A percentile compares a stretch with the other conserved stretches of the same genome.
phyloP scores from a whole-genome alignment of 1,140 invertebrate species.

The Rhysida immarginata region DNA sequence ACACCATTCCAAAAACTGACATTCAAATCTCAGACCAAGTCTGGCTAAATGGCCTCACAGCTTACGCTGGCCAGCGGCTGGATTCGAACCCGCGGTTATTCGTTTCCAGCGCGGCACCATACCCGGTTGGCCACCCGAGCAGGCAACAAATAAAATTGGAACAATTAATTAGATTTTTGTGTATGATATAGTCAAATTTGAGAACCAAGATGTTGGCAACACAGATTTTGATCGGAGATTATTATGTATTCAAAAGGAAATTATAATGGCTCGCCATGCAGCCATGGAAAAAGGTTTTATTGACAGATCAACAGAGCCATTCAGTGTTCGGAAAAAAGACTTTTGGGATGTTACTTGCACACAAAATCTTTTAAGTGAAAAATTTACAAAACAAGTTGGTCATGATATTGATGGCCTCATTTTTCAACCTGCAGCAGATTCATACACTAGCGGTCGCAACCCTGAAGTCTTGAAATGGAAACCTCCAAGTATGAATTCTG shows the following conservation, averaged over 20 bases:
- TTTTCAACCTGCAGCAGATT: conserved; percentile 77
- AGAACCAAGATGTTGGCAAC: conserved; percentile 61
- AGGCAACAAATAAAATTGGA: too few species aligned
- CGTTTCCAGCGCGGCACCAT: too few species aligned
- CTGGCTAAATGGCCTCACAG: too few species aligned
- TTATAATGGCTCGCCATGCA: conserved; percentile 48
- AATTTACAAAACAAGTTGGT: conserved; percentile 64
- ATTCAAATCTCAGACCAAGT: too few species aligned
- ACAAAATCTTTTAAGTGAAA: conserved; percentile 58
- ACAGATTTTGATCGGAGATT: conserved; percentile 60
- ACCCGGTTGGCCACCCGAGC: too few species aligned
- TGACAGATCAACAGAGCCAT: conserved; percentile 61
- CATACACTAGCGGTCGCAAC: neutral
- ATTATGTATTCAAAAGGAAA: conserved; percentile 51
- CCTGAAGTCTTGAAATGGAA: conserved; percentile 89
- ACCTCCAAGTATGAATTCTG: conserved; percentile 76
- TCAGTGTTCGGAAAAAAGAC: conserved; percentile 68
- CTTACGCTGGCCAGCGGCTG: too few species aligned
- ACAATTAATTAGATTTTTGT: too few species aligned
- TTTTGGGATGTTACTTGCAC: conserved; percentile 67
- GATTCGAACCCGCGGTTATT: too few species aligned
- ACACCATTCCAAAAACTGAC: too few species aligned
- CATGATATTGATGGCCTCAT: conserved; percentile 97
- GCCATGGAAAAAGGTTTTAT: conserved; percentile 62
- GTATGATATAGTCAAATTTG: conserved; percentile 84